phyloP scores from a whole-genome alignment of 2,888 invertebrate species.

The Incurvaria masculella region DNA sequence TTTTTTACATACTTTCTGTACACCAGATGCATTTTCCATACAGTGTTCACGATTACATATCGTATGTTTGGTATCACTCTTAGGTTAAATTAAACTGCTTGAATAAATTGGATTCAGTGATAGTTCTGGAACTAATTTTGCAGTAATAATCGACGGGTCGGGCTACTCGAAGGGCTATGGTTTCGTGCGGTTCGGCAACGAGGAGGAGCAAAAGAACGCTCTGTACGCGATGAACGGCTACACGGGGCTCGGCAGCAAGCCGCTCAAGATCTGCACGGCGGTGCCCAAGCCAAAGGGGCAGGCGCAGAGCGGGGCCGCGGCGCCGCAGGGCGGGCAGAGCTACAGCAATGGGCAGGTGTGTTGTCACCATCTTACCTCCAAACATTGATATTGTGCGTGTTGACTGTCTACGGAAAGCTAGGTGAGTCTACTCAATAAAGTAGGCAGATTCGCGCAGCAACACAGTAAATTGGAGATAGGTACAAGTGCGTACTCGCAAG shows the following conservation, averaged over 20 bases:
- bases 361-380: too few relatives aligned
- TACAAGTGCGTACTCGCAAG: too few relatives aligned
- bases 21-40: background rate
- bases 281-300: constrained; percentile 77
- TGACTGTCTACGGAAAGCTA: too few relatives aligned
- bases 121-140: constrained; percentile 21
- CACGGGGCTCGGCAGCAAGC: constrained; percentile 81
- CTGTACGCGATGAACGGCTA: constrained; percentile 92
- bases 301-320: constrained; percentile 26
- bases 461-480: too few relatives aligned
- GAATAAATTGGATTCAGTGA: background rate
- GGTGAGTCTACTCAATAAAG: too few relatives aligned
- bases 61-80: too few relatives aligned
- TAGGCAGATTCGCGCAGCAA: too few relatives aligned
- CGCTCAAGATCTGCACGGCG: constrained; percentile 89
- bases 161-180: constrained; percentile 96
- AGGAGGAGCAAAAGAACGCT: constrained; percentile 91
- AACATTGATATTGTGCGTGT: too few relatives aligned
- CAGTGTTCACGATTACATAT: too few relatives aligned
- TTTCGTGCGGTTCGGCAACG: constrained; percentile 91
- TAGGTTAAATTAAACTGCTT: background rate
- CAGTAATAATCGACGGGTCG: constrained; percentile 84
- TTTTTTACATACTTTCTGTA: background rate
- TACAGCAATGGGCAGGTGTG: background rate
- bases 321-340: constrained; percentile 21